Percentiles rank a stretch among this genome's conserved stretches.
These are phyloP conservation scores for Malacoraja senta DNA, from an alignment of 2,797 vertebrate genomes.

Conservation along the genomic window DNA sequence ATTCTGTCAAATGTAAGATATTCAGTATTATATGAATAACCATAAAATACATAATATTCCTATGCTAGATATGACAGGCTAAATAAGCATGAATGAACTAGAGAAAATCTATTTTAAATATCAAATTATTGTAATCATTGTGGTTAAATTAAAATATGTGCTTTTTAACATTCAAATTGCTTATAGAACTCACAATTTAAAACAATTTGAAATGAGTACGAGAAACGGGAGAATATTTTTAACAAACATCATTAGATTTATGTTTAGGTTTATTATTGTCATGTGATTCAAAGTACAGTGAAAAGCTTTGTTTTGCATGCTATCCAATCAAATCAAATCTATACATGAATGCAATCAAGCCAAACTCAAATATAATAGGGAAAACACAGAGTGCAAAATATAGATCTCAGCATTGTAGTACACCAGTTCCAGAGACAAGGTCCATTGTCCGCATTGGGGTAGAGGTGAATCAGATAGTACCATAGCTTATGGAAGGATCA, in stretches of 20 bases:
- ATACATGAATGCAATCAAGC: no score
- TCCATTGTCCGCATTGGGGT: no score
- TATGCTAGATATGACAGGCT: neutral
- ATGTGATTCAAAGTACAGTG: no score
- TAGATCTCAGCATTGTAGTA: no score
- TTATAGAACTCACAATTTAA: neutral
- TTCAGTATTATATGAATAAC: neutral
- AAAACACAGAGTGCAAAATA: no score
- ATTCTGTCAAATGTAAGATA: neutral
- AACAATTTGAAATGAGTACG: neutral
- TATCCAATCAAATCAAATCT: no score
- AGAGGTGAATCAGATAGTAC: no score
- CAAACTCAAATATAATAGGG: no score
- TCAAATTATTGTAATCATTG: neutral
- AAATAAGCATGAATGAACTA: neutral
- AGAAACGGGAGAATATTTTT: neutral
- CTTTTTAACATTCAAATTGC: neutral
- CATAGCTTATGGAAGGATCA: no score
- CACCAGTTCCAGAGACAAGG: no score
- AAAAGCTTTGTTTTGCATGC: no score
- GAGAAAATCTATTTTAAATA: neutral
- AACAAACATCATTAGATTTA: neutral
- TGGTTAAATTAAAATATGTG: neutral
- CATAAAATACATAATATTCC: neutral
- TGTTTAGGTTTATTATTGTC: no score